Conservation (phyloP, 2,888 invertebrate species). For the Blera fallax region DNA sequence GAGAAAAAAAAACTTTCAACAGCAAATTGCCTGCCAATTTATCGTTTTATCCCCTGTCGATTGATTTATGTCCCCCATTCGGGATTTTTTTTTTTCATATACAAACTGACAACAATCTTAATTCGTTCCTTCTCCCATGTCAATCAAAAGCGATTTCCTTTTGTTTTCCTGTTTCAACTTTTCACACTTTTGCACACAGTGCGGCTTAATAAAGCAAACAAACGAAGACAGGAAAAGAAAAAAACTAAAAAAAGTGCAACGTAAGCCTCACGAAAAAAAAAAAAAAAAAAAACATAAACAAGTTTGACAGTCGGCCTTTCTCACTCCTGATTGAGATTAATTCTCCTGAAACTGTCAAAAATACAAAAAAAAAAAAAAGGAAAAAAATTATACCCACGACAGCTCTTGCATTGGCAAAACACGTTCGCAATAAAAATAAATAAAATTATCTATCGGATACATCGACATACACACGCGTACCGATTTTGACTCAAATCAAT, state of each 20-base stretch:
- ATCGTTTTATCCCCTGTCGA: constrained; percentile 52
- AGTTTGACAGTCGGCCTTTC: constrained; percentile 39
- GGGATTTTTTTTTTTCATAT: not conserved
- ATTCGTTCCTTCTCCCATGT: constrained; percentile 46
- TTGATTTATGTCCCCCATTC: constrained; percentile 56
- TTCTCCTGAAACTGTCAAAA: constrained; percentile 56
- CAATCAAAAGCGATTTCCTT: constrained; percentile 49
- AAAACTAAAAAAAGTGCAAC: constrained; percentile 30
- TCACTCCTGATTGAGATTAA: constrained; percentile 58
- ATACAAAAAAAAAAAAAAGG: not conserved
- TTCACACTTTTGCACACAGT: constrained; percentile 34
- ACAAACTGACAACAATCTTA: constrained; percentile 51
- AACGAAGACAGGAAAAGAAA: constrained; percentile 8
- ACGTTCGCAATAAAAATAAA: constrained; percentile 65
- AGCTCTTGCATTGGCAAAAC: constrained; percentile 39
- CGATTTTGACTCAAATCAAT: constrained; percentile 28
- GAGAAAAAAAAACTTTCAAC: constrained; percentile 5
- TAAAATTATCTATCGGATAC: constrained; percentile 60
- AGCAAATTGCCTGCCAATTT: constrained; percentile 62
- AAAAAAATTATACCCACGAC: constrained; percentile 15
- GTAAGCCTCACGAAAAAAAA: constrained; percentile 23
- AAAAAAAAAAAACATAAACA: constrained; percentile 33
- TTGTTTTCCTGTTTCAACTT: constrained; percentile 16
- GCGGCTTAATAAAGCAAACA: constrained; percentile 56
- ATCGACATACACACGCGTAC: constrained; percentile 16